Evolutionary conservation across 2,797 vertebrate species (phyloP).

Genomic region (Ctenochaetus hawaiiensis): DNA sequence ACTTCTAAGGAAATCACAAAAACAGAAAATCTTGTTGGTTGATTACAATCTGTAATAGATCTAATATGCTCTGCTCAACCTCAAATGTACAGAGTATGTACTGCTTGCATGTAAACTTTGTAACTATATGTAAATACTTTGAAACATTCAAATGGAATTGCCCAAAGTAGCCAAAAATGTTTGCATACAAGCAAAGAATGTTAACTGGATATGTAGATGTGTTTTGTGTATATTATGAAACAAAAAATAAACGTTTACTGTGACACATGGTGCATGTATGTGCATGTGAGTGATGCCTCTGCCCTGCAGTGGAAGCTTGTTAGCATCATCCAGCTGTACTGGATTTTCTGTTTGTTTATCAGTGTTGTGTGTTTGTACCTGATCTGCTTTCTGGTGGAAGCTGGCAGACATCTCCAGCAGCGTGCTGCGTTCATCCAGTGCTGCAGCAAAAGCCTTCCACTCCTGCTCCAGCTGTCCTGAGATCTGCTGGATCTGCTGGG

Average conservation of each 20-base stretch:
- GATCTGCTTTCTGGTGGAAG: constrained; percentile 98
- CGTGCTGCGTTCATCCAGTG: constrained; percentile 97
- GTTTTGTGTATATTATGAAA: constrained; percentile 1
- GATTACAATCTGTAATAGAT: not conserved
- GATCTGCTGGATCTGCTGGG: constrained; percentile 99
- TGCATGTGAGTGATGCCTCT: not conserved
- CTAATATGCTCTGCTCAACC: not conserved
- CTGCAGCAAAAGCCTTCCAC: constrained; percentile 98
- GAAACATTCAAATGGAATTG: too few species aligned
- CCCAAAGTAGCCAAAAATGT: constrained; percentile 5
- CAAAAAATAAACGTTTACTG: not conserved
- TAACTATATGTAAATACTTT: constrained; percentile 5
- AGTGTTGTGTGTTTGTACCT: constrained; percentile 82
- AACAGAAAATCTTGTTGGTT: not conserved
- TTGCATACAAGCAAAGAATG: not conserved
- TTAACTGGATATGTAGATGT: not conserved
- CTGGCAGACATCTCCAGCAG: constrained; percentile 98
- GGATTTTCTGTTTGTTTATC: not conserved
- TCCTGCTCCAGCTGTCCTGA: constrained; percentile 97
- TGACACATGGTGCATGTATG: not conserved
- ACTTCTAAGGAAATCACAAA: not conserved
- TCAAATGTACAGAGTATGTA: not conserved
- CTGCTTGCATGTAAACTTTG: not conserved
- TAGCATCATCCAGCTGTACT: not conserved
- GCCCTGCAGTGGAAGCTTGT: not conserved